Conservation (phyloP, 2,888 invertebrate genomes). For the Drosophila niveifrons region DNA sequence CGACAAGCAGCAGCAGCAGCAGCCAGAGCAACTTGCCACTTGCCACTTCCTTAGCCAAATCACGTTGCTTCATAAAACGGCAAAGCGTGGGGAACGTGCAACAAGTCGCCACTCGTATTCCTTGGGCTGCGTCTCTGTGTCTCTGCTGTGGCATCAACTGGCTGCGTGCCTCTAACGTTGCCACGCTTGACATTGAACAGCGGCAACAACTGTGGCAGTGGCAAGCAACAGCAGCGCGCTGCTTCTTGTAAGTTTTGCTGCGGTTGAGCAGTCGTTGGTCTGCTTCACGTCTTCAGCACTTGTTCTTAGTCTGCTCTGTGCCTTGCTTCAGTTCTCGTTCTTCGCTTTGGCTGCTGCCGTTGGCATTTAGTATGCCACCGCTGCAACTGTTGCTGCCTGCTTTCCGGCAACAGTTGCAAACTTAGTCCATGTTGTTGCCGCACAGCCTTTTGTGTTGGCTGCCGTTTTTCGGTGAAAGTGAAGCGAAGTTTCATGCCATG, state of each 20-base stretch:
- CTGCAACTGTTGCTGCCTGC: conserved; percentile 20
- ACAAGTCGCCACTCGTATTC: conserved; percentile 48
- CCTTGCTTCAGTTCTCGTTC: conserved; percentile 9
- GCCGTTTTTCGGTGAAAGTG: conserved; percentile 62
- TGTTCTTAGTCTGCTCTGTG: conserved; percentile 32
- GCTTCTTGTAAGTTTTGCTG: conserved; percentile 64
- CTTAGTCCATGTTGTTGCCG: conserved; percentile 55
- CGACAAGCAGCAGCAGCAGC: conserved; percentile 14
- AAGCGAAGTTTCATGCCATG: conserved; percentile 58
- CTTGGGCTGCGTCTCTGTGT: conserved; percentile 7
- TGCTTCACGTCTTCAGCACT: conserved; percentile 27
- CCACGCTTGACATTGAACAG: conserved; percentile 66
- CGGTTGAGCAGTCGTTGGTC: conserved; percentile 37
- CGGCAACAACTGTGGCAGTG: conserved; percentile 32
- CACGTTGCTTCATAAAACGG: conserved; percentile 57
- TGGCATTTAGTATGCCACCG: conserved; percentile 14
- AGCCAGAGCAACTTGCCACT: conserved; percentile 21
- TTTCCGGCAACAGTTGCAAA: conserved; percentile 62
- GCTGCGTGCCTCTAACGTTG: conserved; percentile 53
- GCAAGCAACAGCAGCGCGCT: conserved; percentile 29
- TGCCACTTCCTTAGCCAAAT: conserved; percentile 64
- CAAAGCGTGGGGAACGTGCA: conserved; percentile 29
- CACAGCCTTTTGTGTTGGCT: conserved; percentile 42
- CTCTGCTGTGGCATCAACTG: conserved; percentile 14
- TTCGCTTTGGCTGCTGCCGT: background rate